Percentiles rank a stretch among this genome's conserved stretches.
These are phyloP conservation scores for Luidia sarsii DNA, from an alignment of 53 echinoderm and acorn worm species.

Conservation along the genomic window DNA sequence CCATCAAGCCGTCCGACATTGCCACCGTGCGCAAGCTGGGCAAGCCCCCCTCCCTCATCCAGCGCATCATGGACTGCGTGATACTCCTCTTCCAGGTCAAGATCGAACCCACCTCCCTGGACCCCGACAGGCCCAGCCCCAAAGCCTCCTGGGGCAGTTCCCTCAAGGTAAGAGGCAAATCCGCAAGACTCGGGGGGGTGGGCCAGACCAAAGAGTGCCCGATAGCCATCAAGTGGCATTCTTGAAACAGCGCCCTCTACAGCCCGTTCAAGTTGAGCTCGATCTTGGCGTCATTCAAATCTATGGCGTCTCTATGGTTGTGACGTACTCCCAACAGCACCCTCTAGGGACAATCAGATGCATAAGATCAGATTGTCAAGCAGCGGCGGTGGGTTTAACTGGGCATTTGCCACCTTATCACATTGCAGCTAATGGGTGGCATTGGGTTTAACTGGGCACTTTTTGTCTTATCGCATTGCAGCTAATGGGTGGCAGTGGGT, in stretches of 20 bases:
- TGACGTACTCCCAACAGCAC: no score
- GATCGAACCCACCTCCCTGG: constrained; percentile 35
- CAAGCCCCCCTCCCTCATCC: constrained; percentile 91
- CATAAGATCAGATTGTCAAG: no score
- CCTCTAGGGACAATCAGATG: no score
- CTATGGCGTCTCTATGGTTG: background rate
- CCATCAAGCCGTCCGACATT: constrained; percentile 97
- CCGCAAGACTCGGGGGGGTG: no score
- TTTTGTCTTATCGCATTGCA: constrained; percentile 33
- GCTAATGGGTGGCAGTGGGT: constrained; percentile 97
- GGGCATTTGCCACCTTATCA: background rate
- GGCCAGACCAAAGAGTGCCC: no score
- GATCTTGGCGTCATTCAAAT: background rate
- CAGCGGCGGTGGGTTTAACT: background rate
- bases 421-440: constrained; percentile 91
- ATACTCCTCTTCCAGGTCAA: constrained; percentile 73
- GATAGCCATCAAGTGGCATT: no score
- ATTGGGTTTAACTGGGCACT: constrained; percentile 27
- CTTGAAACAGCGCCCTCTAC: no score
- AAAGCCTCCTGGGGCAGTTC: constrained; percentile 73
- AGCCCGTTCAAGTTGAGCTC: no score
- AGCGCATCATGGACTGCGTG: constrained; percentile 90
- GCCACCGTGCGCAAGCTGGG: constrained; percentile 95
- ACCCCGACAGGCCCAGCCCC: constrained; percentile 62
- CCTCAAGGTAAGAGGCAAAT: constrained; percentile 67